Evolutionary conservation across 2,797 vertebrate species (phyloP), one percentile per base, ranked within the genome.

Genomic region (Mus spretus): DNA sequence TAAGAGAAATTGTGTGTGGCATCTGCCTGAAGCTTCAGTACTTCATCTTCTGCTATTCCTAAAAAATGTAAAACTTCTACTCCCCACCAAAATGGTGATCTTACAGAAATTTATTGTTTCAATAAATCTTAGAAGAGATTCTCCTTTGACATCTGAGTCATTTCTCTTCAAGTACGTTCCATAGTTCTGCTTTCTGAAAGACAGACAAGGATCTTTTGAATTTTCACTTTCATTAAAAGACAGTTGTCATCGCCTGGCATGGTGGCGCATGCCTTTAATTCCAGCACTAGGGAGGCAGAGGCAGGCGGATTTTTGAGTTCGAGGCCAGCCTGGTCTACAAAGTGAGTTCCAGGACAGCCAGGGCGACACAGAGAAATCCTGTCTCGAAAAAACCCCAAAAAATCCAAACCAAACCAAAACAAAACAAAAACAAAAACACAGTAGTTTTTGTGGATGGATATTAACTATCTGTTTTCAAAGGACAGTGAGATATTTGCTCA

Each of bases 91-190:
- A 88, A 96, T 97, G 97, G 96, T 94, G 75, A 96, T 97, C 96
- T 98, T 97, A 97, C 97, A 95, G 63, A 97, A 92, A 96, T 97
- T 98, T 96, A 97, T 22, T 11, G 96, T 96, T 93, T 82, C 97
- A 98, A 96, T 98, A 98, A 98, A 98, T 98, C 95, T 98, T 98
- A 98, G 97, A 98, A 97, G 90, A 94, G 94, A 92, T 96, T 97
- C 96, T 98, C 97, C 93, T 98, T 98, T 98, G 98, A 98, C 96
- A 98, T 98, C 97, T 98, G 97, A 98, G 97, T 98, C 59, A 96
- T 98, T 98, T 98, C 97, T 97, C 89, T 95, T 98, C 72, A 67
- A 81, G 81, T 96, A 95, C n/a, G 96, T 97, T 97, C 90, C 75
- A 55, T 97, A 93, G 77, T 89, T 96, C 97, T 65, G 34, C 80